These are phyloP conservation scores for Xenotilapia caudafasciata DNA, from an alignment of 2,113 vertebrate genomes.

Conservation along the genomic window DNA sequence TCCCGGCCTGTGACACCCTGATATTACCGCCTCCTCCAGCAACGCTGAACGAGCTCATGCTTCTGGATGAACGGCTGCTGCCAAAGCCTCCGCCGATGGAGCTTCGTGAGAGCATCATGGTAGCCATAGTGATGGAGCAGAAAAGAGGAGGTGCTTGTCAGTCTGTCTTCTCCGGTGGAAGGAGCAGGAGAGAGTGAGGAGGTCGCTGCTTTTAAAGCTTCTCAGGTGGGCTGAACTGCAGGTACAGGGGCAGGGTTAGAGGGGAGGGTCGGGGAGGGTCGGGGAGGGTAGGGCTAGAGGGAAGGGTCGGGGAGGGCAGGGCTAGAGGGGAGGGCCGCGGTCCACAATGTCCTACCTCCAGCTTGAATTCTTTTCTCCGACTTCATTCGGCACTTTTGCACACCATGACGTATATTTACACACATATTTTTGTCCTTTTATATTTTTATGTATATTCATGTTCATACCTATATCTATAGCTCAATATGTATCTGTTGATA, in stretches of 20 bases:
- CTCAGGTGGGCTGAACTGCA: background rate
- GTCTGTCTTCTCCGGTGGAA: slow-evolving; percentile 10
- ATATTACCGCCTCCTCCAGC: slow-evolving; percentile 8
- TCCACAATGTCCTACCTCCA: background rate
- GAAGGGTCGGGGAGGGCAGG: background rate
- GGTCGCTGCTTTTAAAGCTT: slow-evolving; percentile 19
- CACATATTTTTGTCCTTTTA: background rate
- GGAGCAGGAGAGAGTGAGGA: background rate
- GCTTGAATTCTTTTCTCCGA: background rate
- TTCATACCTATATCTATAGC: background rate
- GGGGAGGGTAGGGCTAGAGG: background rate
- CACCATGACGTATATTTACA: background rate
- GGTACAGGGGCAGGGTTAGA: background rate
- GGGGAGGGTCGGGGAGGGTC: background rate
- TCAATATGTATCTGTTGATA: background rate
- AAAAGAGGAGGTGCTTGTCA: background rate
- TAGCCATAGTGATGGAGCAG: background rate
- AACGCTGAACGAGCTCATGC: slow-evolving; percentile 27
- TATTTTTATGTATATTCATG: background rate
- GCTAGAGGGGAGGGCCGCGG: accelerated
- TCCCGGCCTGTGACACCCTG: slow-evolving; percentile 26
- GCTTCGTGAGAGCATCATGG: background rate
- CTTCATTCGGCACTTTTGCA: background rate
- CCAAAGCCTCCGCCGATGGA: background rate
- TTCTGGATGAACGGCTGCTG: background rate